Evolutionary conservation across 2,113 vertebrate species (phyloP).

Genomic region (Sturnira hondurensis): DNA sequence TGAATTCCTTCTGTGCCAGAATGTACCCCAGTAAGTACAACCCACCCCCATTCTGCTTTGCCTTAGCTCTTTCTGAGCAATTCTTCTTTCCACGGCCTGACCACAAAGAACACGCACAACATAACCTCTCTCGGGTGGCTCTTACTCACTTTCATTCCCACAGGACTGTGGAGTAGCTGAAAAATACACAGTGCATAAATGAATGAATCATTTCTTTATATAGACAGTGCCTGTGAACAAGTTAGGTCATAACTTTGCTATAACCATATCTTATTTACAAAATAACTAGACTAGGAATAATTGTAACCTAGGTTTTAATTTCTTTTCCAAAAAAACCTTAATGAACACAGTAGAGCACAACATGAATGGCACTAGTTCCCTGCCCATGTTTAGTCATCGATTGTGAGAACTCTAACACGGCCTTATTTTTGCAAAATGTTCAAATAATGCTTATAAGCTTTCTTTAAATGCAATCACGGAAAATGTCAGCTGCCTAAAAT

Average conservation of each 20-base stretch:
- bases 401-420: slow-evolving; percentile 21
- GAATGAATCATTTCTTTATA: slow-evolving; percentile 59
- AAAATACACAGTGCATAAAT: slow-evolving; percentile 31
- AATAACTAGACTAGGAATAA: slow-evolving; percentile 46
- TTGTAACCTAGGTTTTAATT: not conserved
- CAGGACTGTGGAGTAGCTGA: not conserved
- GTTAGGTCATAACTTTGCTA: slow-evolving; percentile 12
- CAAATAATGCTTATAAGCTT: slow-evolving; percentile 50
- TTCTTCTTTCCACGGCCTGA: not conserved
- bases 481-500: slow-evolving; percentile 63
- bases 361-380: not conserved
- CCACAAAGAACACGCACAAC: not conserved
- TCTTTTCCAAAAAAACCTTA: not conserved
- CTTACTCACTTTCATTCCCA: slow-evolving; percentile 10
- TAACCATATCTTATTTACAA: slow-evolving; percentile 29
- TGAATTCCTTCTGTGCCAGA: not conserved
- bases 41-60: not conserved
- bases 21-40: not conserved
- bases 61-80: not conserved
- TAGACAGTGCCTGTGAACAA: not conserved
- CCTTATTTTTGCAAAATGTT: slow-evolving; percentile 66
- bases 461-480: slow-evolving; percentile 27
- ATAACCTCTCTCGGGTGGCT: not conserved
- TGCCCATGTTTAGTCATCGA: slow-evolving; percentile 23
- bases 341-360: slow-evolving; percentile 18